Conservation (phyloP, 2,113 vertebrate species). For the Balaeniceps rex region DNA sequence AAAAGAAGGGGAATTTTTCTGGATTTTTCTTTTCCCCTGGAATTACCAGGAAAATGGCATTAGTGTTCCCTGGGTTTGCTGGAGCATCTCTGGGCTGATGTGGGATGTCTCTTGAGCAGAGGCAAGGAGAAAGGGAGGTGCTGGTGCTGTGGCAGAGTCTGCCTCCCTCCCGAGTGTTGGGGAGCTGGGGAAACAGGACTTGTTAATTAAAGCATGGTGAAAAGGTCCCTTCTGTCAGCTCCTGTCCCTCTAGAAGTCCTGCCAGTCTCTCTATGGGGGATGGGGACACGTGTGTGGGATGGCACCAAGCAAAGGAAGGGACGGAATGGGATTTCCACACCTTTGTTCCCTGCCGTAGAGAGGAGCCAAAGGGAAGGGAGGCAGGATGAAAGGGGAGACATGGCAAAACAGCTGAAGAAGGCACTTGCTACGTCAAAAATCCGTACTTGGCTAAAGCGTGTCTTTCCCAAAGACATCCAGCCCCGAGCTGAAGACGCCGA, state of each 20-base stretch:
- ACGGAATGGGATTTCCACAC: background rate
- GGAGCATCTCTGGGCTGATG: background rate
- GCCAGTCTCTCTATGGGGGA: too few species aligned
- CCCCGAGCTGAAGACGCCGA: background rate
- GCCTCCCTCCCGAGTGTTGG: rapidly evolving
- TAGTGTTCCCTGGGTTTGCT: background rate
- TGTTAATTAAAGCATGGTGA: background rate
- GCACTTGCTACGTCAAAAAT: background rate
- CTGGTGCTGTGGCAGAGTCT: background rate
- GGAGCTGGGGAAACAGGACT: background rate
- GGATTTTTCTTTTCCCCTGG: background rate
- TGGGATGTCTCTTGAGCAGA: rapidly evolving
- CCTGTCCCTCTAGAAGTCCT: background rate
- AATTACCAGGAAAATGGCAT: background rate
- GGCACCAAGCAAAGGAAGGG: background rate
- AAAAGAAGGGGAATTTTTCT: background rate
- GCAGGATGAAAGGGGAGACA: background rate
- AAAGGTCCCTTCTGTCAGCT: background rate
- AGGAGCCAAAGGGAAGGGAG: background rate
- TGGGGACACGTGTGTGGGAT: rapidly evolving
- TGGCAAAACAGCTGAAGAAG: background rate
- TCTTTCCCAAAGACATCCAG: background rate
- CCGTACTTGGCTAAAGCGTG: background rate
- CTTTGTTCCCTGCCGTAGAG: rapidly evolving
- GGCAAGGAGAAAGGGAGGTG: background rate